Conservation (phyloP, 2,113 vertebrate genomes). For the Anoplopoma fimbria region DNA sequence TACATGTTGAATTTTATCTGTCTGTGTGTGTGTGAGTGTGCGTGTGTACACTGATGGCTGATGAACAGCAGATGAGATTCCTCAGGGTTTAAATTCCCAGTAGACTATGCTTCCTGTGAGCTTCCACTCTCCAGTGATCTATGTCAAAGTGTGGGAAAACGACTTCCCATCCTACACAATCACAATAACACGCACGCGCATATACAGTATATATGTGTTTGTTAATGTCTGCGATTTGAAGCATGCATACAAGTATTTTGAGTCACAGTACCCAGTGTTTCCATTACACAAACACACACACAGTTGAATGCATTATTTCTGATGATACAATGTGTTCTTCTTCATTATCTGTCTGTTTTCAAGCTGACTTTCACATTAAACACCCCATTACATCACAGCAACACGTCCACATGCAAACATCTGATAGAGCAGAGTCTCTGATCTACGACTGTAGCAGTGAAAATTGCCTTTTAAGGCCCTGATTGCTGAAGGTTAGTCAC, state of each 20-base stretch:
- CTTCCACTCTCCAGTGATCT: conserved; percentile 56
- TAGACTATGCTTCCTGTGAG: conserved; percentile 78
- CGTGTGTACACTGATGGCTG: conserved; percentile 62
- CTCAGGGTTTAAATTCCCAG: conserved; percentile 80
- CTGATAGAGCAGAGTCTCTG: conserved; percentile 49
- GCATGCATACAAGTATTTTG: neutral
- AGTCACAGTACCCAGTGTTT: neutral
- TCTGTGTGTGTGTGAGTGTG: conserved; percentile 38
- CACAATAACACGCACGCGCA: conserved; percentile 12
- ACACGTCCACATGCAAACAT: neutral
- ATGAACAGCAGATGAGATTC: conserved; percentile 82
- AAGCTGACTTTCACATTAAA: neutral
- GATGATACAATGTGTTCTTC: neutral
- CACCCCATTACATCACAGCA: neutral
- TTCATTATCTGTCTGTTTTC: conserved; percentile 15
- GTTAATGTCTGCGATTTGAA: neutral
- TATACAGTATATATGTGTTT: neutral
- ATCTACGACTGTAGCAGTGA: conserved; percentile 21
- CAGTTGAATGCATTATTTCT: neutral
- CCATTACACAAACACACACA: neutral
- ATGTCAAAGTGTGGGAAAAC: conserved; percentile 83
- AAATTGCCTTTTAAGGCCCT: conserved; percentile 75
- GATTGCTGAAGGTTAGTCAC: conserved; percentile 58
- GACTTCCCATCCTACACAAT: conserved; percentile 16
- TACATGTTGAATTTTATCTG: conserved; percentile 24